Conservation (phyloP, 2,888 invertebrate species). For the Scelioninae gen. 2 region DNA sequence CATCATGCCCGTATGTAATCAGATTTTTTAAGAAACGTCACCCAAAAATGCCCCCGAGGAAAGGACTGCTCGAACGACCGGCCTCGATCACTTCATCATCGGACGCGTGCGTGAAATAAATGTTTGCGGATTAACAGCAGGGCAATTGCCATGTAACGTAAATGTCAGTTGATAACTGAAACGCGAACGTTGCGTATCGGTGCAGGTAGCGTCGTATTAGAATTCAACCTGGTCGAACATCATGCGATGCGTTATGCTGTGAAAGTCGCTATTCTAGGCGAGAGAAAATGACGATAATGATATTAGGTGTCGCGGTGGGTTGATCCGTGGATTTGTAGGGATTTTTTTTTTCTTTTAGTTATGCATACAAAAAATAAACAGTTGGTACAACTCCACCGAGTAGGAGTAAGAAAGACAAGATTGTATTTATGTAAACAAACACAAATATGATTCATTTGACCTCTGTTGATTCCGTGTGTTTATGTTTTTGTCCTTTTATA, state of each 20-base stretch:
- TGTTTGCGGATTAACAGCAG: slow-evolving; percentile 47
- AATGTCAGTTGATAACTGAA: slow-evolving; percentile 51
- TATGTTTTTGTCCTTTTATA: too few species aligned
- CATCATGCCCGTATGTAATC: too few species aligned
- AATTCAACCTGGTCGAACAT: slow-evolving; percentile 15
- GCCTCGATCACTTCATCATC: slow-evolving; percentile 23
- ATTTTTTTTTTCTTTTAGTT: slow-evolving; percentile 1
- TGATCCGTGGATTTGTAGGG: slow-evolving; percentile 7
- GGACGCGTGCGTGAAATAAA: slow-evolving; percentile 35
- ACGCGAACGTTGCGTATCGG: slow-evolving; percentile 48
- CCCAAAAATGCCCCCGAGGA: too few species aligned
- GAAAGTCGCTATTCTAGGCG: slow-evolving; percentile 30
- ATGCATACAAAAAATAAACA: neutral
- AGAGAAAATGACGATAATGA: slow-evolving; percentile 43
- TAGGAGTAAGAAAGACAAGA: too few species aligned
- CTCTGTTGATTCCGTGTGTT: too few species aligned
- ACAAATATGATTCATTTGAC: too few species aligned
- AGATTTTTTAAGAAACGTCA: too few species aligned
- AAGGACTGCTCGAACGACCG: neutral
- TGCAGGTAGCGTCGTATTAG: slow-evolving; percentile 28
- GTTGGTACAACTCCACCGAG: too few species aligned
- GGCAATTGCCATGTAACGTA: slow-evolving; percentile 47
- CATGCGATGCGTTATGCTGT: slow-evolving; percentile 44
- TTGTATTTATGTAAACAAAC: too few species aligned
- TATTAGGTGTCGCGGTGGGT: slow-evolving; percentile 30